Evolutionary conservation across 2,888 invertebrate genomes (phyloP).

Genomic region (Clepsis dumicolana): DNA sequence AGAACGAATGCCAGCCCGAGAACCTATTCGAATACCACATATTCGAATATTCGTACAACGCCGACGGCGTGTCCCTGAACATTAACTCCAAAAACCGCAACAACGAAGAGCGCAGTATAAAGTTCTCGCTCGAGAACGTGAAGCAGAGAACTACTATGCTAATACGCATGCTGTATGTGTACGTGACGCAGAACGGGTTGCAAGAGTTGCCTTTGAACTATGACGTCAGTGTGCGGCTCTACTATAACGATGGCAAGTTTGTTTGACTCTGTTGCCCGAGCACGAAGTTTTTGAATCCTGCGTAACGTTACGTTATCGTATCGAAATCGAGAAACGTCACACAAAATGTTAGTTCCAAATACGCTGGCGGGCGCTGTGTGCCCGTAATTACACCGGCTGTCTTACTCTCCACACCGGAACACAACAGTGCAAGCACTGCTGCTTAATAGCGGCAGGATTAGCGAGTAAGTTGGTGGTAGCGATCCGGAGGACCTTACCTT

Average conservation of each 20-base stretch:
- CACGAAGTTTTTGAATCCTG: too few relatives aligned
- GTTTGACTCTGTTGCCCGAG: too few relatives aligned
- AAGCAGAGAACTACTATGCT: conserved; percentile 58
- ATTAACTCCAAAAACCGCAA: conserved; percentile 58
- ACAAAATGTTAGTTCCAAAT: too few relatives aligned
- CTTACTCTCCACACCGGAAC: too few relatives aligned
- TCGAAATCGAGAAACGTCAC: too few relatives aligned
- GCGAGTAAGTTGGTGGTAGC: too few relatives aligned
- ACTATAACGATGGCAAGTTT: conserved; percentile 72
- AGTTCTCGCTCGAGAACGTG: conserved; percentile 63
- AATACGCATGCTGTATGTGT: conserved; percentile 59
- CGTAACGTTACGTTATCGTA: too few relatives aligned
- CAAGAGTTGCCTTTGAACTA: conserved; percentile 54
- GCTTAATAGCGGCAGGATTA: too few relatives aligned
- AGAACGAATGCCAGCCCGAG: conserved; percentile 63
- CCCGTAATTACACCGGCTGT: too few relatives aligned
- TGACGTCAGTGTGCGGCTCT: conserved; percentile 69
- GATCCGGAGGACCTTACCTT: too few relatives aligned
- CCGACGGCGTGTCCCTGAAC: conserved; percentile 61
- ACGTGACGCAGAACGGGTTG: conserved; percentile 58
- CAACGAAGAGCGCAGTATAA: conserved; percentile 46
- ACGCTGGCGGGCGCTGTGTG: too few relatives aligned
- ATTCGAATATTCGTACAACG: conserved; percentile 69
- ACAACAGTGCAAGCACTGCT: too few relatives aligned
- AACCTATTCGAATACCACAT: conserved; percentile 71